Evolutionary conservation across 1,140 invertebrate genomes (phyloP).

Genomic region (Geopemphigus sp.): DNA sequence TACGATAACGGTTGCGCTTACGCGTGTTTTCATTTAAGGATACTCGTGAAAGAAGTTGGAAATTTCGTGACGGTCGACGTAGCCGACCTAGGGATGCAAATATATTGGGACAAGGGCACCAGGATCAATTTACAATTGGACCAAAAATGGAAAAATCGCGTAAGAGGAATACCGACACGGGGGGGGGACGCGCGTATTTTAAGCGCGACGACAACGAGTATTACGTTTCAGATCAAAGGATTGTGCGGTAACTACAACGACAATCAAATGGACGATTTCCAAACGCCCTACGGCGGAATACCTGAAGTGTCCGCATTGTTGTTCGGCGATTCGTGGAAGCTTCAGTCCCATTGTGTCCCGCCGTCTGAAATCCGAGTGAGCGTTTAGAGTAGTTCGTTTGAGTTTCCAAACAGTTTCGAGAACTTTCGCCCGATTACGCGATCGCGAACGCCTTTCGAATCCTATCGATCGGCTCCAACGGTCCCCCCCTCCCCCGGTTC

Average conservation of each 20-base stretch:
- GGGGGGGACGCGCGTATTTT: too few species aligned
- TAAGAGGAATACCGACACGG: constrained; percentile 56
- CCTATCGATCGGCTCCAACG: too few species aligned
- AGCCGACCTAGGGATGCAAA: constrained; percentile 69
- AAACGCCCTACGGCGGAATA: constrained; percentile 71
- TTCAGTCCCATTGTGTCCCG: constrained; percentile 71
- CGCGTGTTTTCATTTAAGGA: constrained; percentile 54
- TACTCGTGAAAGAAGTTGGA: constrained; percentile 64
- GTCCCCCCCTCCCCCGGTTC: too few species aligned
- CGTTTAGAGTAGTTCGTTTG: too few species aligned
- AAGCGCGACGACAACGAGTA: too few species aligned
- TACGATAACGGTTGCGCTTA: background rate
- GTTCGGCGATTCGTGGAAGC: constrained; percentile 86
- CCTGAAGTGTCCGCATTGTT: constrained; percentile 68
- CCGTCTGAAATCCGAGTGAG: constrained; percentile 57
- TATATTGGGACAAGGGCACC: constrained; percentile 85
- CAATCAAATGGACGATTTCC: constrained; percentile 77
- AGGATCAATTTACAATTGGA: constrained; percentile 75
- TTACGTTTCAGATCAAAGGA: constrained; percentile 68
- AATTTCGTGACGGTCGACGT: constrained; percentile 75
- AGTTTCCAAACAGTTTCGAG: too few species aligned
- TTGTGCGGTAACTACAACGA: constrained; percentile 89
- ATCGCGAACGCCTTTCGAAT: too few species aligned
- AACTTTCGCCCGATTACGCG: too few species aligned
- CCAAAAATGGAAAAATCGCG: constrained; percentile 71